These are phyloP conservation scores for Cyanoderma ruficeps DNA, from an alignment of 2,113 vertebrate species.

Conservation along the genomic window DNA sequence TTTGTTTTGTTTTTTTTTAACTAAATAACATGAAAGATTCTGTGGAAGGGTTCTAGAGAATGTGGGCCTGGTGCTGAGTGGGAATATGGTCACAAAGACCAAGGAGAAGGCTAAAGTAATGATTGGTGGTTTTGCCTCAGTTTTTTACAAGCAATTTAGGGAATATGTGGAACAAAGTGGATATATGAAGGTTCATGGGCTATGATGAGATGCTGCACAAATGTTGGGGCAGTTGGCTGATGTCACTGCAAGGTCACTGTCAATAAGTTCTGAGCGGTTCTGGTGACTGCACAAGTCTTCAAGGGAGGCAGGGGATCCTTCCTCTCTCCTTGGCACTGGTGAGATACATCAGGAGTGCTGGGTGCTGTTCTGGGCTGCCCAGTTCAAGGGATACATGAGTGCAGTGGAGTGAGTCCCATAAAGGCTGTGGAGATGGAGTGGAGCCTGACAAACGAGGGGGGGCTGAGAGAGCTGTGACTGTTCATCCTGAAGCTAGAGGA, in stretches of 20 bases:
- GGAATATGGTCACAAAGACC: not conserved
- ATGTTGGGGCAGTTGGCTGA: not conserved
- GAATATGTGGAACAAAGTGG: not conserved
- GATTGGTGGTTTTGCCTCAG: not conserved
- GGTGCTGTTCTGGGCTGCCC: not conserved
- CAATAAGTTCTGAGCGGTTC: not conserved
- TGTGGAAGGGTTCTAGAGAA: not conserved
- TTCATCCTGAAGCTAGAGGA: not conserved
- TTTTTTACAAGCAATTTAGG: not conserved
- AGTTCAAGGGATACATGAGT: not conserved
- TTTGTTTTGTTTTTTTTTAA: not conserved
- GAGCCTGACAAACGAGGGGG: not conserved
- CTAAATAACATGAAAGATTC: not conserved
- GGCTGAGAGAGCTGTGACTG: not conserved
- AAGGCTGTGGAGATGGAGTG: not conserved
- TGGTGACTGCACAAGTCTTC: not conserved
- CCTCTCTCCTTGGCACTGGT: not conserved
- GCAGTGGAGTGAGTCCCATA: not conserved
- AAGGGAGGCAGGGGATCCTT: not conserved
- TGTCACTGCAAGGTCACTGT: not conserved
- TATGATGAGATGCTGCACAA: not conserved
- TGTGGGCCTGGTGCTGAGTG: not conserved
- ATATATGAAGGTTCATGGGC: rapidly evolving
- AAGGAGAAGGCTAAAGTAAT: not conserved
- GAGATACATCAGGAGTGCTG: not conserved